A percentile compares a stretch with the other conserved stretches of the same genome.
phyloP scores from a whole-genome alignment of 2,888 invertebrate genomes.

The Epistrophella euchroma region DNA sequence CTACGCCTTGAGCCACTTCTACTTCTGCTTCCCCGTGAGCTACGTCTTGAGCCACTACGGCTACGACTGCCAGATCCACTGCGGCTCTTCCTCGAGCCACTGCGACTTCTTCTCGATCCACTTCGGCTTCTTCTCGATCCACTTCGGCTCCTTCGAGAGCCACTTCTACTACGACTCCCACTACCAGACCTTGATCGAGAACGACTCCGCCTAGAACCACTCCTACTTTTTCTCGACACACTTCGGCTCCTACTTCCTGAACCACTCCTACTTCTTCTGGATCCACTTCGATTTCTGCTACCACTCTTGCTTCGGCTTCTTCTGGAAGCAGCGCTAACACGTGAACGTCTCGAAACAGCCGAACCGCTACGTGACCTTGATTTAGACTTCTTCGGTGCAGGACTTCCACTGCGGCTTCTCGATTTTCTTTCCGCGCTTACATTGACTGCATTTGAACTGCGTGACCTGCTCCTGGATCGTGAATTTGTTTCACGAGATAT shows the following conservation, averaged over 20 bases:
- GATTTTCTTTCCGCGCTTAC: slow-evolving; percentile 44
- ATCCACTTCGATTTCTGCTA: slow-evolving; percentile 68
- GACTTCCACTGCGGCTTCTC: slow-evolving; percentile 76
- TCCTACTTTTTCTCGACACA: slow-evolving; percentile 76
- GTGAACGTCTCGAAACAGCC: slow-evolving; percentile 45
- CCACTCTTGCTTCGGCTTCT: slow-evolving; percentile 70
- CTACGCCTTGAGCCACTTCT: slow-evolving; percentile 77
- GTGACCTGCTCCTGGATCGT: slow-evolving; percentile 76
- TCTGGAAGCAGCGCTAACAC: slow-evolving; percentile 58
- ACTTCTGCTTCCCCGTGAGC: too few relatives aligned
- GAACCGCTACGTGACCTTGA: slow-evolving; percentile 67
- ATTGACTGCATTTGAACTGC: slow-evolving; percentile 58
- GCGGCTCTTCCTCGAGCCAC: slow-evolving; percentile 71
- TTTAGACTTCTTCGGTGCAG: slow-evolving; percentile 51
- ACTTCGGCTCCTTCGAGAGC: slow-evolving; percentile 74
- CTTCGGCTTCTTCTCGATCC: slow-evolving; percentile 76
- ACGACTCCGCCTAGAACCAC: slow-evolving; percentile 76
- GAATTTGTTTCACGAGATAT: slow-evolving; percentile 47
- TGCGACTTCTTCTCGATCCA: slow-evolving; percentile 76
- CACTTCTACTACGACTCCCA: slow-evolving; percentile 79
- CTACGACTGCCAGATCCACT: slow-evolving; percentile 77
- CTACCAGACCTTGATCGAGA: slow-evolving; percentile 78
- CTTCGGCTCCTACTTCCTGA: slow-evolving; percentile 76
- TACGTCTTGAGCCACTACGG: slow-evolving; percentile 77
- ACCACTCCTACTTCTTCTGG: slow-evolving; percentile 76